Evolutionary conservation across 2,113 vertebrate genomes (phyloP).

Genomic region (Clarias macrocephalus): DNA sequence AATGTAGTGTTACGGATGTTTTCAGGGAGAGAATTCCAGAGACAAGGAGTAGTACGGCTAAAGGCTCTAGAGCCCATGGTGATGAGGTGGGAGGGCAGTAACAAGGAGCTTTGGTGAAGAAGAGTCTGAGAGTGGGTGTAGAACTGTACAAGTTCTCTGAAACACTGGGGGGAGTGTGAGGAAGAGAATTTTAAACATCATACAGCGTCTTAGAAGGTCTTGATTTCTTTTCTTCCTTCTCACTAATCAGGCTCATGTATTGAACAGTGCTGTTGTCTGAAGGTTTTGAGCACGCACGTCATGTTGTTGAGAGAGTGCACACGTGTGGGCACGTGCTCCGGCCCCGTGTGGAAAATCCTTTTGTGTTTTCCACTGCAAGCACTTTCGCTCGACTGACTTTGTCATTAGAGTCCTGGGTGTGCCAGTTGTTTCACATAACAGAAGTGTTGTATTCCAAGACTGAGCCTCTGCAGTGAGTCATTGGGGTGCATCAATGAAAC

Average conservation of each 20-base stretch:
- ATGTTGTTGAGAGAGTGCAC: not conserved
- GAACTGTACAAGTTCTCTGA: too few relatives aligned
- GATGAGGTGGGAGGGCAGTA: too few relatives aligned
- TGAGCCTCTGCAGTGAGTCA: not conserved
- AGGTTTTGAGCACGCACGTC: not conserved
- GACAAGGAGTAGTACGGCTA: too few relatives aligned
- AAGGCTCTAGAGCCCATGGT: too few relatives aligned
- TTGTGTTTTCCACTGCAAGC: slow-evolving; percentile 14
- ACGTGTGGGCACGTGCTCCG: not conserved
- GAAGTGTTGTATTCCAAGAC: slow-evolving; percentile 15
- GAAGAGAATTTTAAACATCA: too few relatives aligned
- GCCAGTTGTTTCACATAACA: slow-evolving; percentile 9
- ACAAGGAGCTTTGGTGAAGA: too few relatives aligned
- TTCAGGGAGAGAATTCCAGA: too few relatives aligned
- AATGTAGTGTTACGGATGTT: too few relatives aligned
- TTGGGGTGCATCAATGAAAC: not conserved
- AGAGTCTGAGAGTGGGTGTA: too few relatives aligned
- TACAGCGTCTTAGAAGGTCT: too few relatives aligned
- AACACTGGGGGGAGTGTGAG: too few relatives aligned
- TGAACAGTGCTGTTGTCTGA: not conserved
- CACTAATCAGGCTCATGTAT: not conserved
- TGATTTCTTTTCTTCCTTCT: not conserved
- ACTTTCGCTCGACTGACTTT: not conserved
- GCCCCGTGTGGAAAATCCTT: slow-evolving; percentile 1
- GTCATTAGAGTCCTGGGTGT: slow-evolving; percentile 32